Conservation (phyloP, 2,888 invertebrate genomes). For the Rotaria socialis region DNA sequence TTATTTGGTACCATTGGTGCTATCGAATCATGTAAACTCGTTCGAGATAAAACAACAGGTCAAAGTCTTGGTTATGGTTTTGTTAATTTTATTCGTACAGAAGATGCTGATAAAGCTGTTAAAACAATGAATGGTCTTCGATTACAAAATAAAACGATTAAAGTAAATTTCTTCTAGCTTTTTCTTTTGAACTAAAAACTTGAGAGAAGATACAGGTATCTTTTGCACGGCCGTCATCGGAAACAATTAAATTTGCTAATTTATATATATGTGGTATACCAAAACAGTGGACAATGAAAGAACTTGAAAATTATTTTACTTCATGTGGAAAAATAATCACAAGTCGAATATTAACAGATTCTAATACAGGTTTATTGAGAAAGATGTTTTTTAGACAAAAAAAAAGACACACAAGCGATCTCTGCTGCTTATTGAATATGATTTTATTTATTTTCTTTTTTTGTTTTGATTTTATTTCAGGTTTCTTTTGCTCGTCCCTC, state of each 20-base stretch:
- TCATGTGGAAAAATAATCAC: conserved; percentile 42
- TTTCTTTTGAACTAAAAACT: not conserved
- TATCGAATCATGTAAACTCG: conserved; percentile 97
- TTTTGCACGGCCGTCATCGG: conserved; percentile 42
- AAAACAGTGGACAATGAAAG: conserved; percentile 35
- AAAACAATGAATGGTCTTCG: conserved; percentile 93
- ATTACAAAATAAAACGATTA: conserved; percentile 98
- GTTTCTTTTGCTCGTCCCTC: conserved; percentile 61
- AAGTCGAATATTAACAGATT: conserved; percentile 41
- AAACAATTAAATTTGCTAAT: conserved; percentile 44
- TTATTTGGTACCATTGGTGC: conserved; percentile 97
- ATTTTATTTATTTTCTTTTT: not conserved
- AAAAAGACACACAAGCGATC: not conserved
- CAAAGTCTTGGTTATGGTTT: conserved; percentile 99
- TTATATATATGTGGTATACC: conserved; percentile 45
- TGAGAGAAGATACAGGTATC: conserved; percentile 11
- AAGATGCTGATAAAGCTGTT: conserved; percentile 97
- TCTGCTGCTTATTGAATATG: conserved; percentile 2
- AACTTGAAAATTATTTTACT: conserved; percentile 39
- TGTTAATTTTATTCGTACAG: conserved; percentile 94
- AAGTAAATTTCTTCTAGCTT: conserved; percentile 65
- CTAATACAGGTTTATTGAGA: conserved; percentile 15
- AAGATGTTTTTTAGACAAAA: not conserved
- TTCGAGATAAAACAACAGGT: conserved; percentile 94
- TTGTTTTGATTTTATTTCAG: conserved; percentile 51